Evolutionary conservation across 2,113 vertebrate genomes (phyloP).

Genomic region (Solea senegalensis): DNA sequence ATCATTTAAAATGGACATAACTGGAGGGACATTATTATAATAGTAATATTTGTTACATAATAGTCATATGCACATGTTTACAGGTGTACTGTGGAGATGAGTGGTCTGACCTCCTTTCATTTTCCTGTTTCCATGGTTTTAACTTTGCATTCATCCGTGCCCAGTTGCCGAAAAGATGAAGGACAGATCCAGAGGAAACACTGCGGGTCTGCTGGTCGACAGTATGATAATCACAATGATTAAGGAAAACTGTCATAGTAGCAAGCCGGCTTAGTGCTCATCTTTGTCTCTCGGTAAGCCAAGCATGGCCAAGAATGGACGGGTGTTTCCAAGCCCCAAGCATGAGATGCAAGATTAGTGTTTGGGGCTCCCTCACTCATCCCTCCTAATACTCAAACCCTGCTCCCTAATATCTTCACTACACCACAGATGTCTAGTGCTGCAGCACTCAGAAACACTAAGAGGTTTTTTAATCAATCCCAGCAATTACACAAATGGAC

Average conservation of each 20-base stretch:
- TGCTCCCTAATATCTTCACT: slow-evolving; percentile 29
- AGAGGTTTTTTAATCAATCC: slow-evolving; percentile 19
- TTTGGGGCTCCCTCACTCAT: slow-evolving; percentile 47
- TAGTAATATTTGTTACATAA: neutral
- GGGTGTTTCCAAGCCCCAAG: slow-evolving; percentile 43
- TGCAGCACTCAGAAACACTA: neutral
- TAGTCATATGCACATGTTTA: neutral
- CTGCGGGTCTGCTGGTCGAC: slow-evolving; percentile 10
- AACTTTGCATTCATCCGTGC: neutral
- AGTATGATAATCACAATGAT: slow-evolving; percentile 56
- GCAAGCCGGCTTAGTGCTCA: slow-evolving; percentile 55
- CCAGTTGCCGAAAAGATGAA: slow-evolving; percentile 15
- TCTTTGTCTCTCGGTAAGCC: slow-evolving; percentile 58
- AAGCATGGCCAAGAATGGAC: slow-evolving; percentile 46
- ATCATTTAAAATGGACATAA: neutral
- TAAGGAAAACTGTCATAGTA: slow-evolving; percentile 51
- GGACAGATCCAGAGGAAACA: slow-evolving; percentile 15
- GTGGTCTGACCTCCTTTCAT: neutral
- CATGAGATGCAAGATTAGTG: slow-evolving; percentile 55
- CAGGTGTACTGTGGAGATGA: neutral
- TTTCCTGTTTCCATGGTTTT: slow-evolving; percentile 10
- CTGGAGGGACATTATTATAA: neutral
- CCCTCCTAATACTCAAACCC: slow-evolving; percentile 40
- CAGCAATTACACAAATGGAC: slow-evolving; percentile 14
- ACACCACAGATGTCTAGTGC: slow-evolving; percentile 40